phyloP scores from a whole-genome alignment of 2,113 vertebrate genomes.

The Petroica traversi region DNA sequence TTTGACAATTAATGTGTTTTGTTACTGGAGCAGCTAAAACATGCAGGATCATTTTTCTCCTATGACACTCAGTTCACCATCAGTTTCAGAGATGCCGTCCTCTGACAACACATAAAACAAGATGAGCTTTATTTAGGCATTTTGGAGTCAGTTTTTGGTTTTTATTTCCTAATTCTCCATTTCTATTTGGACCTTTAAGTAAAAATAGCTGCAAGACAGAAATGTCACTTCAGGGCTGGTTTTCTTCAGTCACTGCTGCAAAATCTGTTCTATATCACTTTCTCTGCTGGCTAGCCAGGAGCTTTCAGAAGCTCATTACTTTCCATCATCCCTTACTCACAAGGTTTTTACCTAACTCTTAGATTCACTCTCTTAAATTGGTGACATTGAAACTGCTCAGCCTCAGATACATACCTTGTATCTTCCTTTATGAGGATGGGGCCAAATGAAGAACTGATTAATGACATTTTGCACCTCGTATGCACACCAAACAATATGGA shows the following conservation, averaged over 20 bases:
- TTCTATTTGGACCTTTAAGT: neutral
- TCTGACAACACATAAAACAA: neutral
- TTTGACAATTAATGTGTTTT: slow-evolving; percentile 16
- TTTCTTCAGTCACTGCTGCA: neutral
- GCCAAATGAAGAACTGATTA: neutral
- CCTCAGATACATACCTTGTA: neutral
- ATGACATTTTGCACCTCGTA: neutral
- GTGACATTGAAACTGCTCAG: neutral
- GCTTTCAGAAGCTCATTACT: neutral
- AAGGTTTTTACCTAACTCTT: neutral
- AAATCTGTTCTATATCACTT: neutral
- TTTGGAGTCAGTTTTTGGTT: neutral
- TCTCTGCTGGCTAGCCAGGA: neutral
- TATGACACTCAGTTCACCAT: neutral
- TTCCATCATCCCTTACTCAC: neutral
- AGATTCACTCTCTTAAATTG: neutral
- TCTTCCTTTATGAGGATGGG: neutral
- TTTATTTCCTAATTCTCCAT: neutral
- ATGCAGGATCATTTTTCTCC: neutral
- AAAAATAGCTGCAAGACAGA: neutral
- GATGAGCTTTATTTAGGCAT: neutral
- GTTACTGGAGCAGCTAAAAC: neutral
- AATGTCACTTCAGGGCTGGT: neutral
- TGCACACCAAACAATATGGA: neutral
- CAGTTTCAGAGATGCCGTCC: neutral